These are phyloP conservation scores for Toxonevra muliebris DNA, from an alignment of 2,888 invertebrate genomes.

Conservation along the genomic window DNA sequence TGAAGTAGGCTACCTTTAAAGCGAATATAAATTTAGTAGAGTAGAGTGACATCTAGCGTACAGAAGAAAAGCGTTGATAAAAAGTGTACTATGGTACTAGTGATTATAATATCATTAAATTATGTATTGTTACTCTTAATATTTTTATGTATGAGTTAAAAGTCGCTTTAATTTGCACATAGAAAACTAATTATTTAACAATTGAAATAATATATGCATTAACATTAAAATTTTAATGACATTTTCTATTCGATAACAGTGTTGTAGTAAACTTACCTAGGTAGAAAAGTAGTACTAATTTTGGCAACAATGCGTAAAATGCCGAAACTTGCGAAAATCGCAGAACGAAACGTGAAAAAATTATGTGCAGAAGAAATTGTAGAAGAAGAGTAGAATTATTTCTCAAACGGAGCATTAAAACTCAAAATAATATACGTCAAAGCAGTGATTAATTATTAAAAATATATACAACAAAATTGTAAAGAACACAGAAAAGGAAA, in stretches of 20 bases:
- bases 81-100: too few species aligned
- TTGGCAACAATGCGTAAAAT: neutral
- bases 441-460: neutral
- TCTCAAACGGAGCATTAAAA: constrained; percentile 1
- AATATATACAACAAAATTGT: neutral
- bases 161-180: too few species aligned
- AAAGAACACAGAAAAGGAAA: neutral
- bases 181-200: too few species aligned
- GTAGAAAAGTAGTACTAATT: too few species aligned
- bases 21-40: neutral
- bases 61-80: neutral
- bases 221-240: too few species aligned
- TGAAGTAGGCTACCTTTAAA: constrained; percentile 38
- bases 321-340: constrained; percentile 32
- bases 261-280: too few species aligned
- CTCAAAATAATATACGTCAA: constrained; percentile 11
- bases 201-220: too few species aligned
- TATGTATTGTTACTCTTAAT: too few species aligned
- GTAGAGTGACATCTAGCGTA: neutral
- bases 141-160: too few species aligned
- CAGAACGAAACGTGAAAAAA: neutral
- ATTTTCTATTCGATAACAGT: too few species aligned
- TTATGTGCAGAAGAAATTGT: neutral
- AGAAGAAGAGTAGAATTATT: constrained; percentile 4
- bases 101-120: too few species aligned